Evolutionary conservation across 1,140 invertebrate species (phyloP), one percentile per base, ranked within the genome.

Genomic region (Drosophila jambulina): DNA sequence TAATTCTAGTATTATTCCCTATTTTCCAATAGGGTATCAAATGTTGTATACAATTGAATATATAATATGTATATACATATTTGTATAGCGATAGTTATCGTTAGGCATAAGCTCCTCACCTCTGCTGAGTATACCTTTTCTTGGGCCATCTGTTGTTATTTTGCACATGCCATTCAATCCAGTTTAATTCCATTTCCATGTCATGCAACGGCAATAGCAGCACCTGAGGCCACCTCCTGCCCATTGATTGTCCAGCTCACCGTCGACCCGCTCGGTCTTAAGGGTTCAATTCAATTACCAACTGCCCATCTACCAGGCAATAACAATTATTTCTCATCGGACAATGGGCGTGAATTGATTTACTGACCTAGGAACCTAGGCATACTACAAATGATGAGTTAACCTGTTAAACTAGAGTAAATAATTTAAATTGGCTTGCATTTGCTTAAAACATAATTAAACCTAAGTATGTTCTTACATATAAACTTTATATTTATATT

Each of bases 111-210:
- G 49, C 3, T 34, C 12, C 49, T 10, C 12, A 8, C 12, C n/a
- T 15, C 10, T 13, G 19, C n/a, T 21, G 17, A 46, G 43, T 49
- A 23, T 17, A 42, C 13, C 2, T 25, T 13, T 42, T 17, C 38
- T 15, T 54, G 19, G 40, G 19, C 29, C 60, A 63, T 63, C 38
- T 56, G 48, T 46, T 64, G 27, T 43, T 74, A 40, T 48, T 56
- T 43, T 64, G 59, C 60, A 57, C 43, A 57, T 38, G 51, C 54
- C 61, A 53, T 67, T 49, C 71, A 76, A 54, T 69, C 32, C 57
- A 69, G 43, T 77, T 75, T 60, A 72, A 49, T 76, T 76, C n/a
- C 38, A 76, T 59, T 76, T 72, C 25, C 45, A 65, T 76, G 71
- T 29, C 72, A 76, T 76, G 45, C 29, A 49, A 75, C 43, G 38